These are phyloP conservation scores for Pseudorectes ferrugineus DNA, from an alignment of 2,113 vertebrate genomes.

Conservation along the genomic window DNA sequence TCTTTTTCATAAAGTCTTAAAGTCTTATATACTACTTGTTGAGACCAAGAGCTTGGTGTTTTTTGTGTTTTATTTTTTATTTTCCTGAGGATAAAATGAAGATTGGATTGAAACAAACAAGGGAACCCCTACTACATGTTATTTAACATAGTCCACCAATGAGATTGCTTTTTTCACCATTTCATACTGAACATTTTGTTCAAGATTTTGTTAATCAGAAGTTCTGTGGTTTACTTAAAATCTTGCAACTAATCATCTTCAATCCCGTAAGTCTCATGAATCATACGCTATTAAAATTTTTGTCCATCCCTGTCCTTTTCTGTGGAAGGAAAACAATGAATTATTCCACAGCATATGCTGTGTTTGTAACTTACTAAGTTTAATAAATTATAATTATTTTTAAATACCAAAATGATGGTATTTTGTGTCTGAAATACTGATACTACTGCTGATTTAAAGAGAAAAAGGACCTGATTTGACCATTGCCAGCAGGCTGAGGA, in stretches of 20 bases:
- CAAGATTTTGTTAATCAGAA: not conserved
- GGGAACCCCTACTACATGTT: not conserved
- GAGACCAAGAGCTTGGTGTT: not conserved
- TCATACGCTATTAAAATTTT: not conserved
- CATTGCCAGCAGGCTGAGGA: accelerated
- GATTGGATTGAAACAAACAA: not conserved
- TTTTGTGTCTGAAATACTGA: not conserved
- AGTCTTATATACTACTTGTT: not conserved
- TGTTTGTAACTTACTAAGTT: not conserved
- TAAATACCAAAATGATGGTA: not conserved
- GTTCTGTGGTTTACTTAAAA: not conserved
- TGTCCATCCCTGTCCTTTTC: not conserved
- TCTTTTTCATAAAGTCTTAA: not conserved
- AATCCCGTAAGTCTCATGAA: not conserved
- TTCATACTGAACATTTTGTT: not conserved
- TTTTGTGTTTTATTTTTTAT: no score
- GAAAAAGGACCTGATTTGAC: not conserved
- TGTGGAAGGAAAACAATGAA: not conserved
- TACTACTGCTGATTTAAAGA: not conserved
- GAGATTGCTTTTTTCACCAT: not conserved
- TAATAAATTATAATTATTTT: not conserved
- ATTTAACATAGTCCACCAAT: not conserved
- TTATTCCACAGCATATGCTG: not conserved
- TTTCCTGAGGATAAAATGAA: not conserved
- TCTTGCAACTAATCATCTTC: not conserved